Evolutionary conservation across 2,797 vertebrate genomes (phyloP), one percentile per base, ranked within the genome.

Genomic region (Geotrypetes seraphini): DNA sequence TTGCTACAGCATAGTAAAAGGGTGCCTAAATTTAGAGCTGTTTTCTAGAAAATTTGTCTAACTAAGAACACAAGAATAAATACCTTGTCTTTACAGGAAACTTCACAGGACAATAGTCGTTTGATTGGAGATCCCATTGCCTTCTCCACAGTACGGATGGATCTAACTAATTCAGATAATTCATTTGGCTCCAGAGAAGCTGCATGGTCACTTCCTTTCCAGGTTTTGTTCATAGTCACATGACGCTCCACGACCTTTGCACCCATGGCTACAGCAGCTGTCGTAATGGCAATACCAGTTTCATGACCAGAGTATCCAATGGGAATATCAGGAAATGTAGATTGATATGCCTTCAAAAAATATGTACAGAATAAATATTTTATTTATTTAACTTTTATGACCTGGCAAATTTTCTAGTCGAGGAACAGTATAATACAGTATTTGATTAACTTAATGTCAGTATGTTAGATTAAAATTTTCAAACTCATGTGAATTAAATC

Each of bases 291-390:
- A 44, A 89, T 86, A 23, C 94, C 95, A 1, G 85, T 81, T 67
- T 99, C 95, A 1, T 99, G 95, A 11, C 95, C 95, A 0, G 95
- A 99, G 51, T 97, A 99, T 4, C 95, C 94, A 24, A 99, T 87
- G 33, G 94, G 95, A 46, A 99, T 93, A 51, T 97, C 92, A 10
- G 95, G 91, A 57, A 99, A 99, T 50, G 86, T 81, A 44, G 89
- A 92, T 51, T 90, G 89, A 53, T 92, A 99, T 2, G 92, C 88
- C 95, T 98, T 52, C 36, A 62, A 61, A 41, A n/a, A n/a, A n/a
- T n/a, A n/a, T n/a, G n/a, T n/a, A n/a, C n/a, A n/a, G n/a, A n/a
- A n/a, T n/a, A n/a, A n/a, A n/a, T n/a, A n/a, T n/a, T n/a, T n/a
- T n/a, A n/a, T n/a, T n/a, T n/a, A n/a, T n/a, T n/a, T n/a, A n/a